phyloP scores from a whole-genome alignment of 2,888 invertebrate genomes.

The Parnassius mnemosyne region DNA sequence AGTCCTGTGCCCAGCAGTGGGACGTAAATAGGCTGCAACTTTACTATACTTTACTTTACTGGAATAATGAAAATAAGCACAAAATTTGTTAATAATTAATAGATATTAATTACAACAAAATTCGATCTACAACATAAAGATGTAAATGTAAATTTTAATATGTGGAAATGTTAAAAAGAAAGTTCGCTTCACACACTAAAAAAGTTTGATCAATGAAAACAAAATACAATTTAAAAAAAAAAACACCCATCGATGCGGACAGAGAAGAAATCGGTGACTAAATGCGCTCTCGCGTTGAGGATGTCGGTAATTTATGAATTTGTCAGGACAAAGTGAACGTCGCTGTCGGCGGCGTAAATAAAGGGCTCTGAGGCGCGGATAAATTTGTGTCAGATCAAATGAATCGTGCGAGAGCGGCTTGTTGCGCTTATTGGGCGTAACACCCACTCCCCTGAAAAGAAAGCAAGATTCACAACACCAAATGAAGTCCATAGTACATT shows the following conservation, averaged over 20 bases:
- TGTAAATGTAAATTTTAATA: no score
- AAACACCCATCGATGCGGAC: slow-evolving; percentile 60
- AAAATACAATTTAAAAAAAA: slow-evolving; percentile 57
- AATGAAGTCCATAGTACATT: slow-evolving; percentile 21
- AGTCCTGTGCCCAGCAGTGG: no score
- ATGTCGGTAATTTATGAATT: slow-evolving; percentile 81
- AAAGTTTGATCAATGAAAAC: slow-evolving; percentile 21
- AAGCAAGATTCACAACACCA: slow-evolving; percentile 4
- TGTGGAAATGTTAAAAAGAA: no score
- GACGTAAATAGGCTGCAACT: no score
- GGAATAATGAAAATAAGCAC: no score
- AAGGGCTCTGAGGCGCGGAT: slow-evolving; percentile 70
- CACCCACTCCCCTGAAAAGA: slow-evolving; percentile 30
- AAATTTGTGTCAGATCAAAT: slow-evolving; percentile 81
- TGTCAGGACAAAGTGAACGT: slow-evolving; percentile 77
- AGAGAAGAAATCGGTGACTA: slow-evolving; percentile 63
- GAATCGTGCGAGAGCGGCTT: slow-evolving; percentile 69
- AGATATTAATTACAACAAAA: no score
- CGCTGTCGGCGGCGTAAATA: slow-evolving; percentile 69
- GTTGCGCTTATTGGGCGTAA: slow-evolving; percentile 67
- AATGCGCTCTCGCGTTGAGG: slow-evolving; percentile 59
- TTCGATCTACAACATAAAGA: no score
- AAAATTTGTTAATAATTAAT: no score
- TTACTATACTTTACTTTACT: no score
- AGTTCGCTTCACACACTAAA: no score